Conservation (phyloP, 2,888 invertebrate genomes). For the Coelopa pilipes region DNA sequence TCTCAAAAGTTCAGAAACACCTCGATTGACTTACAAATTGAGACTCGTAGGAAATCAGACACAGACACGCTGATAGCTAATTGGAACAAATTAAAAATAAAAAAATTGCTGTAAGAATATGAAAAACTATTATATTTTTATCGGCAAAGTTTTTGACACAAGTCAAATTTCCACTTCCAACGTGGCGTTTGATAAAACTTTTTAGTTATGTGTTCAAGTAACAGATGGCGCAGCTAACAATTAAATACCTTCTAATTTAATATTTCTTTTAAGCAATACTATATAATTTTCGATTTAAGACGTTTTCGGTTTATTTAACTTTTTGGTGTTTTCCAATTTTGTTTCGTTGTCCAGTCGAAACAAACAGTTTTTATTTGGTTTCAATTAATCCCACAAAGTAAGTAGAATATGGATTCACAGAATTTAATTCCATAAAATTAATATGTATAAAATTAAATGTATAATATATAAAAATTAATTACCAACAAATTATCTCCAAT, state of each 20-base stretch:
- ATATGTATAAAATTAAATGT: too few species aligned
- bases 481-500: too few species aligned
- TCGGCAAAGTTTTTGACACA: conserved; percentile 5
- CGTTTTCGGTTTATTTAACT: too few species aligned
- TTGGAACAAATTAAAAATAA: neutral
- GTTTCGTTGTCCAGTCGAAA: too few species aligned
- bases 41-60: neutral
- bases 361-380: too few species aligned
- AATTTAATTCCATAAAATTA: too few species aligned
- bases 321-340: too few species aligned
- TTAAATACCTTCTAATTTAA: neutral
- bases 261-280: neutral
- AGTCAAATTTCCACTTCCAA: conserved; percentile 8
- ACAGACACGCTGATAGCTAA: neutral
- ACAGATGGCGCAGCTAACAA: neutral
- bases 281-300: too few species aligned
- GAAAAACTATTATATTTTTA: neutral
- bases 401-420: too few species aligned
- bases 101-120: neutral
- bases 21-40: neutral
- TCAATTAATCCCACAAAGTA: too few species aligned
- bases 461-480: too few species aligned
- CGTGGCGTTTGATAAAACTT: neutral
- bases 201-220: neutral
- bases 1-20: neutral